Evolutionary conservation across 2,797 vertebrate genomes (phyloP).

Genomic region (Cuniculus paca): DNA sequence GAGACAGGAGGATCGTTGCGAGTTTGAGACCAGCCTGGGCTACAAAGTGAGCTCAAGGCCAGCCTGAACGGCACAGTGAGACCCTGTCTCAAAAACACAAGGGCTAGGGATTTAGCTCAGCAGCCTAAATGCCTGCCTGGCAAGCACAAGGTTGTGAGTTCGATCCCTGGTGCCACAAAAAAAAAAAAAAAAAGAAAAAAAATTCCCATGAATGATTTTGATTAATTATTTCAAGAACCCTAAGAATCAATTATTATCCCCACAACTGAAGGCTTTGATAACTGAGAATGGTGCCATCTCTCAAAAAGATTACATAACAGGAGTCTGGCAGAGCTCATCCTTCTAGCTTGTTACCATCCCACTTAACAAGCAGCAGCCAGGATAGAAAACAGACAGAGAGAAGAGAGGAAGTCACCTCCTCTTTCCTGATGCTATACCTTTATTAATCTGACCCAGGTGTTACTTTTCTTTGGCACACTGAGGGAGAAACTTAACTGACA

Average conservation of each 20-base stretch:
- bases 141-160: no score
- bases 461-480: background rate
- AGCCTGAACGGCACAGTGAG: no score
- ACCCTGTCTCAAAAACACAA: no score
- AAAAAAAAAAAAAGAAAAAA: no score
- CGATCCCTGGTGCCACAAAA: no score
- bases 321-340: background rate
- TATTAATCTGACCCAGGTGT: constrained; percentile 11
- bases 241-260: background rate
- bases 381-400: background rate
- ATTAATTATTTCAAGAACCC: background rate
- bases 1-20: no score
- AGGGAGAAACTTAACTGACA: background rate
- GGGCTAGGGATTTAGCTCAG: no score
- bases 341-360: background rate
- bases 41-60: no score
- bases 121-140: no score
- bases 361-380: background rate
- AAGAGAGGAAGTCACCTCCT: background rate
- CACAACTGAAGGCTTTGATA: background rate
- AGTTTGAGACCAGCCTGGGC: no score
- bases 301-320: background rate
- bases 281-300: background rate
- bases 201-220: background rate
- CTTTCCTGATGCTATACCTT: background rate